Evolutionary conservation across 1,140 invertebrate species (phyloP).

Genomic region (Probaryconus sp.): DNA sequence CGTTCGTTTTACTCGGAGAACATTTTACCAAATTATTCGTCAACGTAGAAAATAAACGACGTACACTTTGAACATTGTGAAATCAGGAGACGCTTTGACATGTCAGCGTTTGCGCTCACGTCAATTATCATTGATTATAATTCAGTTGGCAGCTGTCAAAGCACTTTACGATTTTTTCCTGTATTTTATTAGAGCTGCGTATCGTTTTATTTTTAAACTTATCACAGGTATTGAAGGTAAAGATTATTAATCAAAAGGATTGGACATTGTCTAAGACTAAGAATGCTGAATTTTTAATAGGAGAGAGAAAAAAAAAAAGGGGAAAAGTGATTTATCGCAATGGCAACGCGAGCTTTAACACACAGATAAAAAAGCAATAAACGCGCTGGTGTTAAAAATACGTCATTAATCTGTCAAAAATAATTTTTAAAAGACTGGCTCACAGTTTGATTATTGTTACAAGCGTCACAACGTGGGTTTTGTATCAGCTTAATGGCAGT

Average conservation of each 20-base stretch:
- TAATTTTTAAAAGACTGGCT: slow-evolving; percentile 26
- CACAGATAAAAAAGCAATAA: slow-evolving; percentile 13
- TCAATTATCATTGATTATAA: slow-evolving; percentile 5
- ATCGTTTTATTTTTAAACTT: no score
- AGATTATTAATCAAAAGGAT: no score
- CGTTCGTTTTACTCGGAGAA: no score
- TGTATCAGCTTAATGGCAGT: slow-evolving; percentile 20
- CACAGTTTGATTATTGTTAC: slow-evolving; percentile 29
- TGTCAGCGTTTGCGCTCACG: not conserved
- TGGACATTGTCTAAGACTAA: no score
- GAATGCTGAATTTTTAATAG: no score
- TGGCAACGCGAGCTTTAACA: no score
- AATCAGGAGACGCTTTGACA: slow-evolving; percentile 13
- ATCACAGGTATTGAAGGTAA: no score
- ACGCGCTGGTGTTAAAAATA: slow-evolving; percentile 43
- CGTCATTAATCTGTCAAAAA: slow-evolving; percentile 49
- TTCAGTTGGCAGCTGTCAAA: slow-evolving; percentile 20
- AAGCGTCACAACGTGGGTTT: not conserved
- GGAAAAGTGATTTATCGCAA: no score
- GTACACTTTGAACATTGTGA: slow-evolving; percentile 2
- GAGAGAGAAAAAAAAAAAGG: no score
- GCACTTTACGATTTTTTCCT: not conserved
- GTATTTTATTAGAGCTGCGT: slow-evolving; percentile 7
- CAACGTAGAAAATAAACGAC: no score
- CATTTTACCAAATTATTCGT: no score